These are phyloP conservation scores for Notolabrus celidotus DNA, from an alignment of 2,797 vertebrate genomes.

Conservation along the genomic window DNA sequence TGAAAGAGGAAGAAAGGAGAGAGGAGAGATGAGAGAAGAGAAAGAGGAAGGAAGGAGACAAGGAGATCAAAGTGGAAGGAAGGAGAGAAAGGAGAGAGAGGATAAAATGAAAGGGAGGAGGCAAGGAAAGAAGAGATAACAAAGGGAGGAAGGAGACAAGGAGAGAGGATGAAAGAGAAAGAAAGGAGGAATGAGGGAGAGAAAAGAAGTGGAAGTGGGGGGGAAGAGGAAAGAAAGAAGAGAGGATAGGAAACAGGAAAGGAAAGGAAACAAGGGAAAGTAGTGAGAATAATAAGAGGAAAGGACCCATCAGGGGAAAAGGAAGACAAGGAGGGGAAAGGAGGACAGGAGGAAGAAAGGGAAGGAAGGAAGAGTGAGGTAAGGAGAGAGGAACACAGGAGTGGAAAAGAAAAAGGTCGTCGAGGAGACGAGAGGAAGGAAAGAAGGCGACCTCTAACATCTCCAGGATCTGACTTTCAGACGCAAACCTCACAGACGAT, in stretches of 20 bases:
- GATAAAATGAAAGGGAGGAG: neutral
- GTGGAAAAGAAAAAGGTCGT: neutral
- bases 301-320: too few species aligned
- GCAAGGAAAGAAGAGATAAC: neutral
- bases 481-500: too few species aligned
- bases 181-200: neutral
- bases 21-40: neutral
- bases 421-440: neutral
- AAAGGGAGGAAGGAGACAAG: neutral
- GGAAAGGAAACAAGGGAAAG: neutral
- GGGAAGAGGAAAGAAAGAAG: too few species aligned
- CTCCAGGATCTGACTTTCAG: too few species aligned
- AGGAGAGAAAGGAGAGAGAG: too few species aligned
- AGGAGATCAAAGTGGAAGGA: too few species aligned
- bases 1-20: neutral
- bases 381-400: neutral
- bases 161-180: too few species aligned
- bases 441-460: too few species aligned
- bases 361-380: too few species aligned
- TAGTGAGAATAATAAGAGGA: neutral
- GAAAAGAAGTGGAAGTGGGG: neutral
- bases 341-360: neutral
- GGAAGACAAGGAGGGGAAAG: too few species aligned
- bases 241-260: neutral
- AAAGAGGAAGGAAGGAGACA: accelerated